Evolutionary conservation across 2,797 vertebrate genomes (phyloP).

Genomic region (Gadopsis marmoratus): DNA sequence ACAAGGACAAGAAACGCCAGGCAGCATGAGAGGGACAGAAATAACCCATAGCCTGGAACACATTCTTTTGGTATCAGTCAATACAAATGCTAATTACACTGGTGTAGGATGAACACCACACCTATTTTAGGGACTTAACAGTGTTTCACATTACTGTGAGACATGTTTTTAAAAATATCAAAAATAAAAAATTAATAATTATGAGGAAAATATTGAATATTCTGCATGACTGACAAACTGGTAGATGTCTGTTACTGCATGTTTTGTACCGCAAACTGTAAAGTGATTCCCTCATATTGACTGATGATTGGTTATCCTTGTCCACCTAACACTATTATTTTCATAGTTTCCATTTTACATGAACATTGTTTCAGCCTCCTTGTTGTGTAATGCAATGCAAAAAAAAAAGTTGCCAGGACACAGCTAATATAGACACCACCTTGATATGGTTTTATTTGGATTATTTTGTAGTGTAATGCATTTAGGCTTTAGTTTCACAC

Average conservation of each 20-base stretch:
- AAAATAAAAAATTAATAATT: neutral
- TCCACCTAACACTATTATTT: neutral
- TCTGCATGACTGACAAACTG: neutral
- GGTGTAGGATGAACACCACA: constrained; percentile 57
- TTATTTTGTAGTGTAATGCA: neutral
- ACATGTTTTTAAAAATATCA: neutral
- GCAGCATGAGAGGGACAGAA: constrained; percentile 67
- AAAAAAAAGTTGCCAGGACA: neutral
- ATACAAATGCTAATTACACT: constrained; percentile 79
- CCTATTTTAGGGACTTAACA: constrained; percentile 64
- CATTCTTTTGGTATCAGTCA: constrained; percentile 82
- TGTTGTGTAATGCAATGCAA: too few species aligned
- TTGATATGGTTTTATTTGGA: neutral
- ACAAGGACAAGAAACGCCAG: constrained; percentile 67
- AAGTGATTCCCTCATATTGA: neutral
- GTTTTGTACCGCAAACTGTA: neutral
- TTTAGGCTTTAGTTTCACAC: neutral
- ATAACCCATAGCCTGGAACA: constrained; percentile 69
- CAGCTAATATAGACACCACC: neutral
- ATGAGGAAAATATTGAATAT: neutral
- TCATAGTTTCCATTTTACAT: neutral
- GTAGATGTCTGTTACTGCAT: neutral
- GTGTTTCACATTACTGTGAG: constrained; percentile 28
- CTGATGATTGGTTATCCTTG: neutral
- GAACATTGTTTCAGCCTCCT: neutral